These are phyloP conservation scores for Rhagonycha fulva DNA, from an alignment of 2,888 invertebrate species.

Conservation along the genomic window DNA sequence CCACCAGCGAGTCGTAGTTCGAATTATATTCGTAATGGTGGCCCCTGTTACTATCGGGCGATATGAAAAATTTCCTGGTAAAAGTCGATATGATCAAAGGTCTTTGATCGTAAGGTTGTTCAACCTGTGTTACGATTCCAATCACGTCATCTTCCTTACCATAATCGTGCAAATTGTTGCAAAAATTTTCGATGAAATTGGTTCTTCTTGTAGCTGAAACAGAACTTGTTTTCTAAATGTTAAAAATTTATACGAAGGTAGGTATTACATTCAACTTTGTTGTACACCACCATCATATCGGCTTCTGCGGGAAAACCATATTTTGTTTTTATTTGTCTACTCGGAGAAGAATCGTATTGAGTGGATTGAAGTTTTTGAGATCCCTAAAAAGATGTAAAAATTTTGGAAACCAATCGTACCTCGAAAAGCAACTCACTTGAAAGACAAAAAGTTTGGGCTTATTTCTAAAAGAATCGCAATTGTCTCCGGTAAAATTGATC, in stretches of 20 bases:
- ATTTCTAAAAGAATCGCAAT: slow-evolving; percentile 41
- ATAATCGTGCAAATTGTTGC: slow-evolving; percentile 38
- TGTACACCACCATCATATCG: slow-evolving; percentile 38
- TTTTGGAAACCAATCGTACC: background rate
- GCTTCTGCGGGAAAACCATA: slow-evolving; percentile 38
- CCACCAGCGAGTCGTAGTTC: background rate
- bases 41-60: slow-evolving; percentile 38
- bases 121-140: slow-evolving; percentile 35
- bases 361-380: background rate
- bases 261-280: slow-evolving; percentile 17
- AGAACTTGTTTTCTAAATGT: background rate
- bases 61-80: slow-evolving; percentile 47
- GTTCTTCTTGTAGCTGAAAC: background rate
- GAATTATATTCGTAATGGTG: slow-evolving; percentile 32
- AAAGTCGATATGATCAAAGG: slow-evolving; percentile 46
- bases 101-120: slow-evolving; percentile 22
- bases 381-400: background rate
- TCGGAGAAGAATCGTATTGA: background rate
- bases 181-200: slow-evolving; percentile 38
- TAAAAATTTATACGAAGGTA: too few species aligned
- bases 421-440: slow-evolving; percentile 35
- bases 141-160: slow-evolving; percentile 44
- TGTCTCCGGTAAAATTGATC: slow-evolving; percentile 40
- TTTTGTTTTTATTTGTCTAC: background rate
- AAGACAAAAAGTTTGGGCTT: slow-evolving; percentile 51